Evolutionary conservation across 2,797 vertebrate genomes (phyloP).

Genomic region (Phylloscopus collybita): DNA sequence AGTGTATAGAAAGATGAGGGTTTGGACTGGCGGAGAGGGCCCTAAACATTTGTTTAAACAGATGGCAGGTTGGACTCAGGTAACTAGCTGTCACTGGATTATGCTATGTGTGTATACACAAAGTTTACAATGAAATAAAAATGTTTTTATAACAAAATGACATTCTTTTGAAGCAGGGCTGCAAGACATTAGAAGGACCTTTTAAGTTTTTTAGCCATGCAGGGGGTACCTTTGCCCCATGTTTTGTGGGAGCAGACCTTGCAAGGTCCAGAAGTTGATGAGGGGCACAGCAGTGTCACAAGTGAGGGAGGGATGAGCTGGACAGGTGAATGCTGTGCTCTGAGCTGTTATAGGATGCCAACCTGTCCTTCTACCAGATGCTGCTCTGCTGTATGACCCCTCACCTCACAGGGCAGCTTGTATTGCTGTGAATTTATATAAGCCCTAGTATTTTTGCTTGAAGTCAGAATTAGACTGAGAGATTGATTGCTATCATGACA

Average conservation of each 20-base stretch:
- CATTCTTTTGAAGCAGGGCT: background rate
- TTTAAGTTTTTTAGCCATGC: background rate
- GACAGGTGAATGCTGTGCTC: background rate
- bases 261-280: fast-evolving
- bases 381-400: background rate
- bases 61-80: background rate
- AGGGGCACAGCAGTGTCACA: background rate
- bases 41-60: background rate
- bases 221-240: background rate
- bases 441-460: background rate
- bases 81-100: background rate
- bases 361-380: fast-evolving
- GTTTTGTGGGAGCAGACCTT: background rate
- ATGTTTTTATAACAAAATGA: background rate
- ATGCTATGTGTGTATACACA: fast-evolving
- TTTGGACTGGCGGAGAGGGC: background rate
- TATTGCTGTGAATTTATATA: background rate
- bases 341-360: background rate
- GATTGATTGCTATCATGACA: fast-evolving
- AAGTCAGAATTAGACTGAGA: background rate
- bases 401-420: background rate
- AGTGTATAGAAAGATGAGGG: background rate
- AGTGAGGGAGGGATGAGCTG: fast-evolving
- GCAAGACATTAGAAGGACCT: background rate
- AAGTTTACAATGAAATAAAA: background rate